Evolutionary conservation across 2,797 vertebrate genomes (phyloP).

Genomic region (Amblyopsis hoosieri): DNA sequence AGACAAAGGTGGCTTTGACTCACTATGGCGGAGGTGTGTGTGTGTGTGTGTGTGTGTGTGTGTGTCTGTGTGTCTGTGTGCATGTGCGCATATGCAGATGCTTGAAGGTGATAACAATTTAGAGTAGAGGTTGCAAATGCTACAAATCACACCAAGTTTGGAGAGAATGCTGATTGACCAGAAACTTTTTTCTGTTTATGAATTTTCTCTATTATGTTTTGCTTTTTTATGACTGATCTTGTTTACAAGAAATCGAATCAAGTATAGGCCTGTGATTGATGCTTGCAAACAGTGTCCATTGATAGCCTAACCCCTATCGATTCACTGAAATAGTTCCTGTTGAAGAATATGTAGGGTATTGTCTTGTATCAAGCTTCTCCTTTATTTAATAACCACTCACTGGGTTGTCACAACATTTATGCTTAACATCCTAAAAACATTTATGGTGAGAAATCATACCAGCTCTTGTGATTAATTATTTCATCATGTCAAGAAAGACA

Average conservation of each 20-base stretch:
- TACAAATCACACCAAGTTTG: conserved; percentile 32
- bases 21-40: conserved; percentile 26
- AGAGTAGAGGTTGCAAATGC: conserved; percentile 38
- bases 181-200: conserved; percentile 16
- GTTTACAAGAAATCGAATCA: not conserved
- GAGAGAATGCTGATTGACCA: conserved; percentile 14
- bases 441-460: too few species aligned
- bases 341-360: too few species aligned
- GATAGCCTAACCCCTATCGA: too few species aligned
- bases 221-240: conserved; percentile 1
- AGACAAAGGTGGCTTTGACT: conserved; percentile 75
- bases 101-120: conserved; percentile 56
- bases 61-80: conserved; percentile 22
- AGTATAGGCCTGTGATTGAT: not conserved
- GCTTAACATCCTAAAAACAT: too few species aligned
- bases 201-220: conserved; percentile 2
- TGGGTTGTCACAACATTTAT: too few species aligned
- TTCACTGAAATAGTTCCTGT: too few species aligned
- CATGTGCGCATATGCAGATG: conserved; percentile 54
- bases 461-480: too few species aligned
- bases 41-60: conserved; percentile 29
- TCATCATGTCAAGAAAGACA: too few species aligned
- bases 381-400: too few species aligned
- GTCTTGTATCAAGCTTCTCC: too few species aligned
- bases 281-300: too few species aligned